Evolutionary conservation across 2,113 vertebrate species (phyloP).

Genomic region (Larimichthys crocea): DNA sequence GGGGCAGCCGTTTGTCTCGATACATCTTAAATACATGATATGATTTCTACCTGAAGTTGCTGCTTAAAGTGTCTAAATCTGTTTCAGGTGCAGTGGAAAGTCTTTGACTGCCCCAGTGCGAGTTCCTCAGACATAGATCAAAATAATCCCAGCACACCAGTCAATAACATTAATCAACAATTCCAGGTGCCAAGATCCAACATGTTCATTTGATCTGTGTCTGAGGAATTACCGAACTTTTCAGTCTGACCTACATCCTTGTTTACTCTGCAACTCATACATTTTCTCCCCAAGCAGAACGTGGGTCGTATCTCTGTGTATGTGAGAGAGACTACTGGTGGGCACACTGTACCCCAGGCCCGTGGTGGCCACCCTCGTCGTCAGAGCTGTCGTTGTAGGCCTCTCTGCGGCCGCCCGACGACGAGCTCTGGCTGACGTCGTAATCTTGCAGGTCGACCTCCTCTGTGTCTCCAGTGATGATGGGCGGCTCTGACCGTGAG

Average conservation of each 20-base stretch:
- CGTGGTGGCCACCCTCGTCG: conserved; percentile 95
- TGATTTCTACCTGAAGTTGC: conserved; percentile 41
- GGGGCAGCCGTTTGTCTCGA: conserved; percentile 37
- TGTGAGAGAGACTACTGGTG: conserved; percentile 88
- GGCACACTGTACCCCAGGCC: conserved; percentile 97
- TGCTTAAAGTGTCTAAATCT: conserved; percentile 37
- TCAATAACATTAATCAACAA: conserved; percentile 30
- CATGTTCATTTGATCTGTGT: conserved; percentile 34
- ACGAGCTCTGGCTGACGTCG: conserved; percentile 90
- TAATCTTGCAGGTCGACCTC: conserved; percentile 98
- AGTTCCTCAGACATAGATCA: conserved; percentile 58
- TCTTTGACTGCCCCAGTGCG: conserved; percentile 21
- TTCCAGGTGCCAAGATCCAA: conserved; percentile 18
- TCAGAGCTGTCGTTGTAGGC: conserved; percentile 98
- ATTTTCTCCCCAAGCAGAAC: conserved; percentile 57
- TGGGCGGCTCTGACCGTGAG: conserved; percentile 91
- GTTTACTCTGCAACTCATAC: conserved; percentile 78
- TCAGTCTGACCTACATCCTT: conserved; percentile 83
- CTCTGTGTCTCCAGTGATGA: conserved; percentile 92
- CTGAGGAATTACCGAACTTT: conserved; percentile 70
- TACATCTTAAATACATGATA: conserved; percentile 53
- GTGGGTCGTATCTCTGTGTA: conserved; percentile 4
- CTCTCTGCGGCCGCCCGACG: conserved; percentile 92
- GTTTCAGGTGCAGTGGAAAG: conserved; percentile 33
- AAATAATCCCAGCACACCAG: conserved; percentile 35